Evolutionary conservation across 2,888 invertebrate species (phyloP).

Genomic region (Saturnia japonica): DNA sequence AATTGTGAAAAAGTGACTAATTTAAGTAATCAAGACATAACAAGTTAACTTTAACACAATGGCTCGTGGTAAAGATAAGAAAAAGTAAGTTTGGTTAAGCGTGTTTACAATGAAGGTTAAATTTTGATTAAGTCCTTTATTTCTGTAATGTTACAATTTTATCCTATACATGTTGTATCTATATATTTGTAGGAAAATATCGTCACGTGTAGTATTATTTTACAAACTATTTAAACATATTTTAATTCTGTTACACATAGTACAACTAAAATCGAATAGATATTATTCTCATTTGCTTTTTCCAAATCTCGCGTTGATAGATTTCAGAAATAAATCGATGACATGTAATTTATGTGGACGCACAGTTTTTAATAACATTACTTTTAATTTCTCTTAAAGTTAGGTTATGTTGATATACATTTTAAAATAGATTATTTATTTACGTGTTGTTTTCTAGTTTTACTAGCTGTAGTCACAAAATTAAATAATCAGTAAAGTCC

Average conservation of each 20-base stretch:
- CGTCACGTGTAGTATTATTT: too few species aligned
- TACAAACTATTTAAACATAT: too few species aligned
- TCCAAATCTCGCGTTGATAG: not conserved
- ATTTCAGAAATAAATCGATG: too few species aligned
- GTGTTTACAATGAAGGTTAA: conserved; percentile 21
- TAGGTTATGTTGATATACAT: not conserved
- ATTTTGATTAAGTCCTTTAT: not conserved
- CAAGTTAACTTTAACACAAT: conserved; percentile 35
- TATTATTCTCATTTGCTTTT: not conserved
- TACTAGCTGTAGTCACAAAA: conserved; percentile 10
- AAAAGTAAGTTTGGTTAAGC: conserved; percentile 68
- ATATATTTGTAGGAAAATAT: not conserved
- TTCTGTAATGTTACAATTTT: not conserved
- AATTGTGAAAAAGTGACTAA: not conserved
- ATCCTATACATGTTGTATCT: not conserved
- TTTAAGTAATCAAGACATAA: not conserved
- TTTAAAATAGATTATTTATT: not conserved
- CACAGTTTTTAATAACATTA: not conserved
- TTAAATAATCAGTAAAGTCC: not conserved
- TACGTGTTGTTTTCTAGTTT: not conserved
- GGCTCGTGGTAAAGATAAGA: conserved; percentile 78
- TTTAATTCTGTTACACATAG: too few species aligned
- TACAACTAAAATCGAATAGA: not conserved
- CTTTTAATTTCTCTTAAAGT: not conserved
- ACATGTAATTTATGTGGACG: not conserved